Evolutionary conservation across 2,113 vertebrate species (phyloP), one percentile per base, ranked within the genome.

Genomic region (Carettochelys insculpta): DNA sequence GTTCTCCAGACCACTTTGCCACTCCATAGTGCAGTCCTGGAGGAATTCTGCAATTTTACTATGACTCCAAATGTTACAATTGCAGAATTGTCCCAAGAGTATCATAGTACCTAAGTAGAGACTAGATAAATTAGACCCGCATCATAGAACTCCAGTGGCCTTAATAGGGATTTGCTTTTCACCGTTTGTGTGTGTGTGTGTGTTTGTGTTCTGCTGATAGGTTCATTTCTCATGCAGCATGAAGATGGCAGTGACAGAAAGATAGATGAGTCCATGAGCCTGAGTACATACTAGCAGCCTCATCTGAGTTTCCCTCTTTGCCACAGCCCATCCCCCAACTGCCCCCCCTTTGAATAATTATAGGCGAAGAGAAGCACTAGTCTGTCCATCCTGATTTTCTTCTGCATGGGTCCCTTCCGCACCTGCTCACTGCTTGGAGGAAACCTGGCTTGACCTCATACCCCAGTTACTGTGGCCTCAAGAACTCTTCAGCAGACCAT

Each of bases 261-360:
- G 48, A 73, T 78, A 19, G 38, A 16, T 73, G 50, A 43, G 53
- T 8, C 31, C 43, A 11, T 38, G 78, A 20, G 31, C 48, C 75
- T 22, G 16, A n/a, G 38, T 16, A 84, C 58, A 56, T 25, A 65
- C 34, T 43, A 90, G 16, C 73, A 73, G 38, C 41, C 4, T 0
- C 2, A 50, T 31, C 88, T 56, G 87, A 56, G 84, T 85, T 29
- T 11, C 65, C 5, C 17, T 47, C 82, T 65, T n/a, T 38, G 81
- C 86, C 20, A 0, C 0, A 2, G n/a, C 34, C 34, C 81, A n/a
- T 11, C 3, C 45, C 52, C 12, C 19, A 12, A 13, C 50, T 17
- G 27, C 77, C 61, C 2, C 4, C 50, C 73, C 77, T 45, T 77
- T 2, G n/a, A 25, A 45, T 22, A 52, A 54, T 10, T 16, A 50